phyloP scores from a whole-genome alignment of 2,113 vertebrate species.

The Urocolius indicus region DNA sequence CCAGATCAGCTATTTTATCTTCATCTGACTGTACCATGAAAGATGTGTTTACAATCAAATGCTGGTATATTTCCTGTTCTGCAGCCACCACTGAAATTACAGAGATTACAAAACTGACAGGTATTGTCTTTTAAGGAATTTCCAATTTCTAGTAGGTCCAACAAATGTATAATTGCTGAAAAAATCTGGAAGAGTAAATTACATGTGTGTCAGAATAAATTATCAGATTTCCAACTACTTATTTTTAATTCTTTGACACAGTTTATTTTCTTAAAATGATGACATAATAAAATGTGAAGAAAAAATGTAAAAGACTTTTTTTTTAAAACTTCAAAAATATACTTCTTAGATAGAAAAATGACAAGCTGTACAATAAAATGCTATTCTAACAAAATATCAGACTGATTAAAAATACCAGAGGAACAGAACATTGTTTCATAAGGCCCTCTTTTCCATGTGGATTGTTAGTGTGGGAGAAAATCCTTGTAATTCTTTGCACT shows the following conservation, averaged over 20 bases:
- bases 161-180: slow-evolving; percentile 42
- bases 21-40: neutral
- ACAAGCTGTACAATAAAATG: slow-evolving; percentile 64
- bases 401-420: slow-evolving; percentile 73
- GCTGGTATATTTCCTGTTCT: neutral
- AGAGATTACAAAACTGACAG: slow-evolving; percentile 24
- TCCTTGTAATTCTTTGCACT: slow-evolving; percentile 81
- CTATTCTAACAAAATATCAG: slow-evolving; percentile 71
- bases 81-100: slow-evolving; percentile 2
- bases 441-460: slow-evolving; percentile 70
- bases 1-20: neutral
- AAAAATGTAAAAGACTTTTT: neutral
- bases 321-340: neutral
- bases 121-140: slow-evolving; percentile 8
- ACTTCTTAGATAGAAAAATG: slow-evolving; percentile 33
- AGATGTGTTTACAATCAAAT: neutral
- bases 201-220: slow-evolving; percentile 53
- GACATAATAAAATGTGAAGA: slow-evolving; percentile 17
- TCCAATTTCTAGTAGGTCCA: slow-evolving; percentile 36
- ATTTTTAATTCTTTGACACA: slow-evolving; percentile 48
- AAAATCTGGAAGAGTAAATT: slow-evolving; percentile 25
- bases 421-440: slow-evolving; percentile 75
- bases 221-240: slow-evolving; percentile 21
- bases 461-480: slow-evolving; percentile 78
- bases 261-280: neutral